Base-by-base conservation (phyloP, 2,888 invertebrate genomes). In the Formica aserva region DNA sequence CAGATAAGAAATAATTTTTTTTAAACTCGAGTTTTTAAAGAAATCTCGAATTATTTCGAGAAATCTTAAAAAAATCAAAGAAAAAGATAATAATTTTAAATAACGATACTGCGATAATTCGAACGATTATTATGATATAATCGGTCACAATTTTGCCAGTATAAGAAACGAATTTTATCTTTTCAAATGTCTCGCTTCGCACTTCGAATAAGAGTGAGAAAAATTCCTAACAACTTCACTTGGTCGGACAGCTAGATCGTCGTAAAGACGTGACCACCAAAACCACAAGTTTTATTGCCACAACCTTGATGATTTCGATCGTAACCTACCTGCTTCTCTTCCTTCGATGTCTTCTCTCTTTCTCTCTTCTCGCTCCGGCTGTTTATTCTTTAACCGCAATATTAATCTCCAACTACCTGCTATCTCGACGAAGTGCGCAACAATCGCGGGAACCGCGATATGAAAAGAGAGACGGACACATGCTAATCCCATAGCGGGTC, bases 361-460 rank as follows among this genome's bases (percentile, higher is more conserved):
- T 41, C 18, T 62, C 76, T 76, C 48, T 74, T 71, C 67, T 82
- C 82, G 67, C 71, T 66, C 87, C 45, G 63, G 26, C 78, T 92
- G 86, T 93, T 93, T 93, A 87, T 89, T 87, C 88, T 88, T 85
- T 86, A 90, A 92, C 92, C 92, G 86, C 92, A 93, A 90, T 90
- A 92, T 91, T 90, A 92, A 92, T 93, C 89, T 91, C 71, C 55
- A 52, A 65, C 67, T 84, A 85, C 80, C 78, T 85, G 85, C 76
- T 86, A 85, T 88, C 52, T 52, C 85, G 84, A 18, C 57, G 69
- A 26, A 83, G 63, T 77, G 67, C 65, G 84, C 82, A 84, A 86
- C 75, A 84, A 84, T 87, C 62, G 65, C 81, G 45, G 66, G 71
- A 81, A 72, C 48, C n/a, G 66, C 81, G 82, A 87, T 82, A 89